A percentile compares a stretch with the other conserved stretches of the same genome.
phyloP scores from a whole-genome alignment of 2,797 vertebrate species.

The Spinus olivaceus region DNA sequence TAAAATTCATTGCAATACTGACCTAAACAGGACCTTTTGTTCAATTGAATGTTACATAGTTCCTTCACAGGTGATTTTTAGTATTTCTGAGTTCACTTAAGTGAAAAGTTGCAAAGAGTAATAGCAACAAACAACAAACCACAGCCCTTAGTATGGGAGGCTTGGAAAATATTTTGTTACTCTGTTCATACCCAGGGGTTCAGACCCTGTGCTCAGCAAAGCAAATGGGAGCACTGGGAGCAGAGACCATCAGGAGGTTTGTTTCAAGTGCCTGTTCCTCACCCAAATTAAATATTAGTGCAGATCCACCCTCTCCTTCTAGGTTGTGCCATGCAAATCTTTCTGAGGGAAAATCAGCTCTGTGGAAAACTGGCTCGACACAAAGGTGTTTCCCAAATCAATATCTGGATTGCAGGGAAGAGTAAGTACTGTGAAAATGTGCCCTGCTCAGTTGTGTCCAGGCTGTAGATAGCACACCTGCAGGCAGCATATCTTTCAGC shows the following conservation, averaged over 20 bases:
- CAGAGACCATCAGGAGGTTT: neutral
- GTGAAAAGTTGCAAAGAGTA: neutral
- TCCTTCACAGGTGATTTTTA: neutral
- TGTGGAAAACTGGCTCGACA: neutral
- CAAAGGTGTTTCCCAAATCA: neutral
- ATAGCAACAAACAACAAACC: neutral
- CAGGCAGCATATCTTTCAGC: neutral
- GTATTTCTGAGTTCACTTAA: neutral
- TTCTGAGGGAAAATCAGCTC: neutral
- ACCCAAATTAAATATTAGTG: neutral
- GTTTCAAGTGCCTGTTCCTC: neutral
- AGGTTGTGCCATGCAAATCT: neutral
- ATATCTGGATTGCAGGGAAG: neutral
- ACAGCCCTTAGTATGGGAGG: neutral
- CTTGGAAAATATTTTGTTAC: neutral
- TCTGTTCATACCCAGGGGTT: neutral
- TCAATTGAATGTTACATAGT: neutral
- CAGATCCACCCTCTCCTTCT: neutral
- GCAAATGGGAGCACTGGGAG: neutral
- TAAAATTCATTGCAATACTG: neutral
- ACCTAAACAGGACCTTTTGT: neutral
- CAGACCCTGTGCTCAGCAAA: accelerated
- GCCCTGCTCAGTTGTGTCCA: neutral
- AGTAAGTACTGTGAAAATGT: neutral
- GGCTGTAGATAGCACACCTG: neutral